Evolutionary conservation across 1,140 invertebrate species (phyloP).

Genomic region (Maconellicoccus hirsutus): DNA sequence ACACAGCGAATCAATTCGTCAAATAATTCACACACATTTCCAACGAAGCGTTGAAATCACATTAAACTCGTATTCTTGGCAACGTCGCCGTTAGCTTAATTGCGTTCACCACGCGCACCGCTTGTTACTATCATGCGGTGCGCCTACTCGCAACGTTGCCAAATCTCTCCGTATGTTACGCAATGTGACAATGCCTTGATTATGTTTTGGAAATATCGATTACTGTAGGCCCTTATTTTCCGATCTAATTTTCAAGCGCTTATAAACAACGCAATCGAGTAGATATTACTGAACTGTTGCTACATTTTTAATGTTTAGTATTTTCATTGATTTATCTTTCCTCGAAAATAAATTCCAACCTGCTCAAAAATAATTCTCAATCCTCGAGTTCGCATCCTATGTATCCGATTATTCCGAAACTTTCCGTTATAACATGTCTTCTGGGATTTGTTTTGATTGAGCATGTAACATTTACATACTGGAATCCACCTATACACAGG

Average conservation of each 20-base stretch:
- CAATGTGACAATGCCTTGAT: no score
- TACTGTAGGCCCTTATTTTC: not conserved
- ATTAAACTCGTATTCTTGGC: no score
- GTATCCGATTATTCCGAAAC: not conserved
- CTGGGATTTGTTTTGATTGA: not conserved
- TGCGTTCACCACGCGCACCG: no score
- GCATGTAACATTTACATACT: not conserved
- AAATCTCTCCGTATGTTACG: no score
- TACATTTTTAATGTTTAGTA: conserved; percentile 49
- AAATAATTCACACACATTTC: no score
- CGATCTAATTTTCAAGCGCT: not conserved
- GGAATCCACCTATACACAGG: not conserved
- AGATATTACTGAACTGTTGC: conserved; percentile 35
- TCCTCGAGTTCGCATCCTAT: not conserved
- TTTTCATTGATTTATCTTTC: conserved; percentile 63
- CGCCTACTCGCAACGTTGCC: no score
- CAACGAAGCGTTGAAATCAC: no score
- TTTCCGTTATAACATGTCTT: not conserved
- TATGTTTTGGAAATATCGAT: not conserved
- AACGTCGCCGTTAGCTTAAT: no score
- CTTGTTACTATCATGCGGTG: no score
- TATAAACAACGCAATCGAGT: not conserved
- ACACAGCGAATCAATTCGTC: no score
- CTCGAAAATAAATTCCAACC: conserved; percentile 57
- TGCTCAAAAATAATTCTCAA: conserved; percentile 1